Conservation (phyloP, 1,140 invertebrate genomes). For the Brachystomella parvula region DNA sequence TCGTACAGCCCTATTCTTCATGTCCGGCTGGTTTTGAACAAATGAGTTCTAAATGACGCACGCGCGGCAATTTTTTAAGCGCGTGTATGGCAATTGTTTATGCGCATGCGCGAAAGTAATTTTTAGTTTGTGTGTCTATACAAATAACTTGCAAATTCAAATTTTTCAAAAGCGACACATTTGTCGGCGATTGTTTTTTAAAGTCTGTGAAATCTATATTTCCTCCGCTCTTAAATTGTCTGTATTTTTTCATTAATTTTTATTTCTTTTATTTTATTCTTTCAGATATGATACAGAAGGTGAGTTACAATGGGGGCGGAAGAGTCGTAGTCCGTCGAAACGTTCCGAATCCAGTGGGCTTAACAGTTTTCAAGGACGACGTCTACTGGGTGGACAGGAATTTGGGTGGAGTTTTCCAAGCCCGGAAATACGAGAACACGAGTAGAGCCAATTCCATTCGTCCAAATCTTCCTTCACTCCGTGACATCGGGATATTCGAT, state of each 20-base stretch:
- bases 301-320: slow-evolving; percentile 68
- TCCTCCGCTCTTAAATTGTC: neutral
- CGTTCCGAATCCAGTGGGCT: slow-evolving; percentile 89
- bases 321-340: slow-evolving; percentile 75
- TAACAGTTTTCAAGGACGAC: slow-evolving; percentile 66
- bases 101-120: too few species aligned
- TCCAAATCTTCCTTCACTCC: slow-evolving; percentile 70
- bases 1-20: too few species aligned
- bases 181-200: too few species aligned
- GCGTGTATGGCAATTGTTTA: too few species aligned
- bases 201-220: too few species aligned
- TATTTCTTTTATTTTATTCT: slow-evolving; percentile 21
- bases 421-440: slow-evolving; percentile 33
- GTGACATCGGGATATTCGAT: slow-evolving; percentile 86
- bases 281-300: slow-evolving; percentile 81
- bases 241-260: neutral
- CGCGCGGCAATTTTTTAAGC: too few species aligned
- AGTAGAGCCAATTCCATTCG: slow-evolving; percentile 49
- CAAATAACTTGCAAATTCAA: too few species aligned
- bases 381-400: slow-evolving; percentile 97
- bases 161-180: too few species aligned
- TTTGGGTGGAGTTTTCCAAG: slow-evolving; percentile 70
- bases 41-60: too few species aligned
- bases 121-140: too few species aligned
- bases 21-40: too few species aligned